Conservation (phyloP, 2,113 vertebrate species). For the Aramus guarauna region DNA sequence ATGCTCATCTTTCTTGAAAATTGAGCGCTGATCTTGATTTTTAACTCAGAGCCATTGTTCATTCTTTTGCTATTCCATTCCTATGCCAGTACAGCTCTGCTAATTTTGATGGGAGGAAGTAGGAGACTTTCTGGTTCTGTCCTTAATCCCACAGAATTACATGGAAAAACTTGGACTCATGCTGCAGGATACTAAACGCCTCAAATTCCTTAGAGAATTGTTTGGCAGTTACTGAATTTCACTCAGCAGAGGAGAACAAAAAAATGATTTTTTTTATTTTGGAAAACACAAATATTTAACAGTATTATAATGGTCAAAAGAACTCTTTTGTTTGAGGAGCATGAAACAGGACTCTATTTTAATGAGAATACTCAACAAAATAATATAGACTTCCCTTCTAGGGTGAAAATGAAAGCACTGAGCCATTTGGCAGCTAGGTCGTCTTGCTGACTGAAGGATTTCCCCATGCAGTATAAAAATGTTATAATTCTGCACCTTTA, state of each 20-base stretch:
- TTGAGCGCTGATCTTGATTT: background rate
- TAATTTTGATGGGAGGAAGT: background rate
- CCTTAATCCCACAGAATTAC: background rate
- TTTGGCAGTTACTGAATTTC: background rate
- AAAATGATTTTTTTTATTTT: background rate
- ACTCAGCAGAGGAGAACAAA: background rate
- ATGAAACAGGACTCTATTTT: background rate
- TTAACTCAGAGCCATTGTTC: background rate
- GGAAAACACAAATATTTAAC: background rate
- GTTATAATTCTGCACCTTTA: background rate
- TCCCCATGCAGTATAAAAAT: background rate
- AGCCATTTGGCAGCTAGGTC: background rate
- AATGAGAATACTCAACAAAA: background rate
- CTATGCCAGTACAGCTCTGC: background rate
- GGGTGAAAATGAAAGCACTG: background rate
- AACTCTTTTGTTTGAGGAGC: background rate
- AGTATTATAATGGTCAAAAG: background rate
- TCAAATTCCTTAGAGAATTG: background rate
- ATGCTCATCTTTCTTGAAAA: background rate
- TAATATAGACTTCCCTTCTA: background rate
- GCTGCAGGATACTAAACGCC: background rate
- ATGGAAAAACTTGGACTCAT: background rate
- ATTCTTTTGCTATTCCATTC: background rate
- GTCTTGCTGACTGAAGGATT: background rate
- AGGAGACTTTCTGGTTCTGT: background rate